A percentile compares a stretch with the other conserved stretches of the same genome.
These are phyloP conservation scores for Podargus strigoides DNA, from an alignment of 2,797 vertebrate genomes.

Conservation along the genomic window DNA sequence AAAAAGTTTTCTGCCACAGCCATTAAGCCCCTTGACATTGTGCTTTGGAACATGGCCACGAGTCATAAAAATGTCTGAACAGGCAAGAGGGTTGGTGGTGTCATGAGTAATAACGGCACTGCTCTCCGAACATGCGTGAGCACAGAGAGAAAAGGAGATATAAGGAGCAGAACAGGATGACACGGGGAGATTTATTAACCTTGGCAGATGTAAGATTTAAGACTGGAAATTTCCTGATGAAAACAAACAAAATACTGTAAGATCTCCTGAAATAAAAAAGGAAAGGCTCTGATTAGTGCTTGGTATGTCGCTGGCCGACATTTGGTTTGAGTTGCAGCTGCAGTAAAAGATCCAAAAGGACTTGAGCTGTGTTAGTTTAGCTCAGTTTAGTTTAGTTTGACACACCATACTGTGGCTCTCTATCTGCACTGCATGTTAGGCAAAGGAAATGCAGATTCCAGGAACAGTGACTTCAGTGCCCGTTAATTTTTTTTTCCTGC, in stretches of 20 bases:
- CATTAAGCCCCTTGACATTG: constrained; percentile 21
- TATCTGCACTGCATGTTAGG: not conserved
- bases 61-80: constrained; percentile 53
- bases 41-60: constrained; percentile 47
- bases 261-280: constrained; percentile 7
- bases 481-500: not conserved
- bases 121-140: not conserved
- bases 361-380: not conserved
- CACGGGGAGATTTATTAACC: constrained; percentile 28
- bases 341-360: not conserved
- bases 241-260: not conserved
- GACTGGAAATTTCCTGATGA: constrained; percentile 3
- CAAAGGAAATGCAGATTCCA: not conserved
- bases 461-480: not conserved
- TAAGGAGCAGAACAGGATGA: not conserved
- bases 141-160: not conserved
- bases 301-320: not conserved
- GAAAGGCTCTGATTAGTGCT: not conserved
- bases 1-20: constrained; percentile 48
- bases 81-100: not conserved
- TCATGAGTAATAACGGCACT: constrained; percentile 40
- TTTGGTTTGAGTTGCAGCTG: constrained; percentile 8
- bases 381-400: not conserved
- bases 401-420: not conserved
- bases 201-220: constrained; percentile 23